Evolutionary conservation across 2,113 vertebrate genomes (phyloP).

Genomic region (Cichladusa arquata): DNA sequence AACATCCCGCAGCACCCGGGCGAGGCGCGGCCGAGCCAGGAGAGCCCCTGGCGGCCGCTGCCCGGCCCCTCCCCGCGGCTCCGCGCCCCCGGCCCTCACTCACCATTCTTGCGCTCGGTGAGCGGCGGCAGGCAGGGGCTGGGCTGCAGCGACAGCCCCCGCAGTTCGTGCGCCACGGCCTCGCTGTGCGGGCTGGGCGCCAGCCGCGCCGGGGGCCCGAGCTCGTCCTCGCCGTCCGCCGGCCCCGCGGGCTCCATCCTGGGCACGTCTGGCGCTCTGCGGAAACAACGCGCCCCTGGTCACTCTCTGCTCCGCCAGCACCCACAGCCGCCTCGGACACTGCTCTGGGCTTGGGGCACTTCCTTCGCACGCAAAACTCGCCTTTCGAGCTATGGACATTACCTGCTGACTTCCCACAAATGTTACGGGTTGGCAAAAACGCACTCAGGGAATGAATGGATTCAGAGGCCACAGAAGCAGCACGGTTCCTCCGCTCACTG

Average conservation of each 20-base stretch:
- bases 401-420: neutral
- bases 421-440: neutral
- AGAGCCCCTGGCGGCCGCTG: fast-evolving
- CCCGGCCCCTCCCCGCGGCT: neutral
- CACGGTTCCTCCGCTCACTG: neutral
- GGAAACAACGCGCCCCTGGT: conserved; percentile 8
- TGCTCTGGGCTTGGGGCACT: fast-evolving
- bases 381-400: fast-evolving
- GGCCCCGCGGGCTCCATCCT: conserved; percentile 83
- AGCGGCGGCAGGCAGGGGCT: conserved; percentile 86
- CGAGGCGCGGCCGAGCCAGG: neutral
- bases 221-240: conserved; percentile 77
- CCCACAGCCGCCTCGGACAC: fast-evolving
- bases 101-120: conserved; percentile 93
- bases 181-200: conserved; percentile 94
- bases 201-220: conserved; percentile 77
- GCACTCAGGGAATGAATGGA: too few species aligned
- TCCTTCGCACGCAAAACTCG: neutral
- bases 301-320: neutral
- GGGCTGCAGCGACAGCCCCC: conserved; percentile 91
- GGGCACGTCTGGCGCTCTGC: conserved; percentile 3
- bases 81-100: conserved; percentile 39
- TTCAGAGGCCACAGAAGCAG: neutral
- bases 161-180: conserved; percentile 91
- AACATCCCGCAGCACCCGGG: neutral